A percentile compares a stretch with the other conserved stretches of the same genome.
Evolutionary conservation across 2,797 vertebrate species (phyloP).

Genomic region (Mormyrus hasselquistii): DNA sequence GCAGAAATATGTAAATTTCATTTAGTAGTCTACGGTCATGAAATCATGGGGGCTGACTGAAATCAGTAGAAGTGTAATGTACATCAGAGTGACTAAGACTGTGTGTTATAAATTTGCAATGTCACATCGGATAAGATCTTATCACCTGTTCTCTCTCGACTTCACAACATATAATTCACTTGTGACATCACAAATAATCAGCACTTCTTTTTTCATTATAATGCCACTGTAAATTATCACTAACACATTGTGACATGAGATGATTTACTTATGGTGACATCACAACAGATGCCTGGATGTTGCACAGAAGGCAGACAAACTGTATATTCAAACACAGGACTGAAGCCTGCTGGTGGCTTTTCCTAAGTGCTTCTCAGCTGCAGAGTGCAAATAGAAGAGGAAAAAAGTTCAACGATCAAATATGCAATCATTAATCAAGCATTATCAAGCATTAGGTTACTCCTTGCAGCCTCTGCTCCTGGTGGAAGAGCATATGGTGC

Average conservation of each 20-base stretch:
- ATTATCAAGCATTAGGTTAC: slow-evolving; percentile 25
- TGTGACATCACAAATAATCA: neutral
- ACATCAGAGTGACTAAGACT: neutral
- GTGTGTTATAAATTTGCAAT: neutral
- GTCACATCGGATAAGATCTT: neutral
- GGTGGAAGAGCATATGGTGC: neutral
- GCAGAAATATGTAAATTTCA: neutral
- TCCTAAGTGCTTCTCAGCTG: slow-evolving; percentile 50
- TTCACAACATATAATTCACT: neutral
- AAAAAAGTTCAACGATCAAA: slow-evolving; percentile 24
- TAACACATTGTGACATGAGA: neutral
- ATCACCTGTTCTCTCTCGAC: neutral
- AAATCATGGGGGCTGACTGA: neutral
- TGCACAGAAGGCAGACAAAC: slow-evolving; percentile 22
- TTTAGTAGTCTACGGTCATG: neutral
- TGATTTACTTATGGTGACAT: neutral
- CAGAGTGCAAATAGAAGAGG: slow-evolving; percentile 27
- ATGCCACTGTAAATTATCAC: neutral
- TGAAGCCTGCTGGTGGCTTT: slow-evolving; percentile 35
- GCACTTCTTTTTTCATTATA: neutral
- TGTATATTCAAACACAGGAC: slow-evolving; percentile 37
- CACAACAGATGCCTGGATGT: slow-evolving; percentile 9
- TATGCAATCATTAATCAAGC: slow-evolving; percentile 16
- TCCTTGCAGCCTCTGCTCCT: neutral
- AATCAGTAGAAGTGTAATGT: neutral